Evolutionary conservation across 2,113 vertebrate genomes (phyloP).

Genomic region (Circaetus gallicus): DNA sequence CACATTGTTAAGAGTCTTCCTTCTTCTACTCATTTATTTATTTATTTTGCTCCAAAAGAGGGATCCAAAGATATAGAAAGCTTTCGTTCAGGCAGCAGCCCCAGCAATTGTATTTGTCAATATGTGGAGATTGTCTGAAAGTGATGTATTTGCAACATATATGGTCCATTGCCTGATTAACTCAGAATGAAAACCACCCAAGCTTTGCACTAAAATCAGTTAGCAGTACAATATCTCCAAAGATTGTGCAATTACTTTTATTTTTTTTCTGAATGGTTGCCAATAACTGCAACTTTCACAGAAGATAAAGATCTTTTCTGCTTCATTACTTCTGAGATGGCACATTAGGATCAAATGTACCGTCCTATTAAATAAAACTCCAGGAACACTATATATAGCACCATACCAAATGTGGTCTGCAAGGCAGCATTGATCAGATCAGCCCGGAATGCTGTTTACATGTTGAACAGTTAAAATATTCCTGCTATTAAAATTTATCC

Average conservation of each 20-base stretch:
- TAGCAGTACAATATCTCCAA: conserved; percentile 66
- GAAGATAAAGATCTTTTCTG: conserved; percentile 74
- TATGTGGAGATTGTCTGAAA: conserved; percentile 34
- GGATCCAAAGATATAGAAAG: not conserved
- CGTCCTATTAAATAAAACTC: conserved; percentile 72
- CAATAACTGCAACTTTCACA: conserved; percentile 75
- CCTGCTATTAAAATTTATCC: conserved; percentile 35
- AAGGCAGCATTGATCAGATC: conserved; percentile 62
- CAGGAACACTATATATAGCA: conserved; percentile 69
- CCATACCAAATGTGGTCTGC: conserved; percentile 59
- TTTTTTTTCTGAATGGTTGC: conserved; percentile 67
- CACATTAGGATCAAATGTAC: conserved; percentile 74
- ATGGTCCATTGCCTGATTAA: conserved; percentile 70
- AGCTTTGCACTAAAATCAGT: conserved; percentile 62
- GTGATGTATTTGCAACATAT: conserved; percentile 58
- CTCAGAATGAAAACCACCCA: conserved; percentile 69
- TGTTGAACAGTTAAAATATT: conserved; percentile 56
- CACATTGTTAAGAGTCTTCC: not conserved
- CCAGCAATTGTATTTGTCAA: conserved; percentile 62
- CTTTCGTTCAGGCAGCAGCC: conserved; percentile 1
- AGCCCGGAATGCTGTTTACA: conserved; percentile 51
- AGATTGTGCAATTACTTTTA: conserved; percentile 71
- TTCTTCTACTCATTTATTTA: not conserved
- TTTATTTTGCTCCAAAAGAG: not conserved
- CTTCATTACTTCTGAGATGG: conserved; percentile 76